Base-by-base conservation (phyloP, 92 coral and sea anemone species). In the Porites evermanni region DNA sequence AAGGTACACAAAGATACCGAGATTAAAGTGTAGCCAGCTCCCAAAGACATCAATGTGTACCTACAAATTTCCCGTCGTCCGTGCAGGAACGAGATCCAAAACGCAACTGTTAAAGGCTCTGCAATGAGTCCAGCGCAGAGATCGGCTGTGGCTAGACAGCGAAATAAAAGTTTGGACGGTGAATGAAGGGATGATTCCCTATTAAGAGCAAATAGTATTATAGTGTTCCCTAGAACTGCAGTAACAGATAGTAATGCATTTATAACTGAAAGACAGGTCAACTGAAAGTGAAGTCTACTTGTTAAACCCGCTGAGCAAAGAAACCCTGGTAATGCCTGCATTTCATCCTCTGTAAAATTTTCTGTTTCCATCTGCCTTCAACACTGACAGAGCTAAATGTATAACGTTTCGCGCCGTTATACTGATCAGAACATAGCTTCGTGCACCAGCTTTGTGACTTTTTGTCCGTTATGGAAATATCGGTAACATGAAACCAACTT, bases 151-250 rank as follows among this genome's bases (percentile, higher is more conserved):
- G 72, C 72, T 24, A 67, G 72, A 24, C 44, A 67, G 14, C 72
- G 72, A 67, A 67, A 67, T 16, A 67, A 24, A 12, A 67, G 72
- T 14, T 67, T 67, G 24, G 72, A 67, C 38, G 72, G 72, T 16
- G 72, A 47, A 24, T 67, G 72, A 26, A 67, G 72, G 17, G 72
- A 67, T 8, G 72, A 67, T 6, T 67, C 50, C 50, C 2, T 67
- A 7, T 67, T 13, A 67, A 67, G 72, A 67, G 72, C 72, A 67
- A 9, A 2, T 11, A 67, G 47, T 4, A 47, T 72, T 16, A 53
- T 3, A 47, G 23, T 47, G 18, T 72, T 72, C 56, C 21, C 60
- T 21, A 47, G 12, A 38, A 72, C 17, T 16, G 77, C 77, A 4
- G 77, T 53, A n/a, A 72, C 18, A 21, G 77, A 53, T 18, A 72